Evolutionary conservation across 2,113 vertebrate species (phyloP).

Genomic region (Struthio camelus): DNA sequence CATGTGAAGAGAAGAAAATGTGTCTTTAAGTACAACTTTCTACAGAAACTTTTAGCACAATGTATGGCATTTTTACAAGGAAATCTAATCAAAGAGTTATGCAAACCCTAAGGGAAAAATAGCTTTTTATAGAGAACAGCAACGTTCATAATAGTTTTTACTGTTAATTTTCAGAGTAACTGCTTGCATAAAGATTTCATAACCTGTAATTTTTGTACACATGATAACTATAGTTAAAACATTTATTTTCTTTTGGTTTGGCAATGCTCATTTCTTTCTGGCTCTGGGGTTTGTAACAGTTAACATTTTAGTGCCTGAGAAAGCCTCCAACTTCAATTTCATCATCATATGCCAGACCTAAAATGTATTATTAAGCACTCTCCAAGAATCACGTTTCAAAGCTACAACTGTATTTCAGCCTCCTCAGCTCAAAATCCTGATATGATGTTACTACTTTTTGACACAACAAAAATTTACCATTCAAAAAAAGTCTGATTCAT

Average conservation of each 20-base stretch:
- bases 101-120: not conserved
- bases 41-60: not conserved
- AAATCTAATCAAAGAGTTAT: not conserved
- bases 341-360: not conserved
- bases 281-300: slow-evolving; percentile 17
- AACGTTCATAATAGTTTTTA: not conserved
- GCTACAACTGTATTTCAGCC: not conserved
- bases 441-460: slow-evolving; percentile 15
- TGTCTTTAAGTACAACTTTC: not conserved
- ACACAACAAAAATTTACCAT: not conserved
- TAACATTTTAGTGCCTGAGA: slow-evolving; percentile 20
- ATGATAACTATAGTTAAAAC: slow-evolving; percentile 32
- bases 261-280: slow-evolving; percentile 16
- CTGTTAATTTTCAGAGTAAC: slow-evolving; percentile 37
- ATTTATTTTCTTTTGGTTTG: slow-evolving; percentile 46
- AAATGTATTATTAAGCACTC: slow-evolving; percentile 28
- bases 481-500: not conserved
- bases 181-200: slow-evolving; percentile 23
- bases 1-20: not conserved
- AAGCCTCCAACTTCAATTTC: slow-evolving; percentile 11
- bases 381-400: slow-evolving; percentile 43
- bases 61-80: not conserved
- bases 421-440: not conserved
- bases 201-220: slow-evolving; percentile 58
- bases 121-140: not conserved